Evolutionary conservation across 2,888 invertebrate species (phyloP), one percentile per base, ranked within the genome.

Genomic region (Hemithea aestivaria): DNA sequence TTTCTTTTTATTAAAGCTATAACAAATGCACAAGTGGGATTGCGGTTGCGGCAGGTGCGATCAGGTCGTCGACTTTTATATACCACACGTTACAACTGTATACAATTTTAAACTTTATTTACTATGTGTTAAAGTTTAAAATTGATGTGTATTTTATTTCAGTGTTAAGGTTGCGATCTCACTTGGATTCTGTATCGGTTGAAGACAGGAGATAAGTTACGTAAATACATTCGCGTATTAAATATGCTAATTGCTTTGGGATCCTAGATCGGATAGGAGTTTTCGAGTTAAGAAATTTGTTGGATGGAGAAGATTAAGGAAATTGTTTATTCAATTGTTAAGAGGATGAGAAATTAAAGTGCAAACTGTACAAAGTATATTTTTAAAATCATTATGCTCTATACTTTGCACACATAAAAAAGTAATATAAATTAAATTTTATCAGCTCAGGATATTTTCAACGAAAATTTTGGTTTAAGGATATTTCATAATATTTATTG

Each of bases 21-120:
- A 60, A 61, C 59, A 56, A 66, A 67, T 59, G 52, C 64, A 61
- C 59, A 42, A 33, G 66, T 66, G 39, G 66, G 58, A 69, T 68
- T 72, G 73, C 61, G 71, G 73, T 71, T 58, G 48, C 51, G 62
- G 69, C 76, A 76, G 76, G 76, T 76, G 76, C 62, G 59, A 55
- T 24, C 65, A 66, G 76, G 76, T 75, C 76, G 73, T 66, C 75
- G 76, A 77, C 77, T 67, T 68, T 67, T 31, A 40, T 44, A 23
- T 59, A 63, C 56, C 62, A 59, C 62, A 55, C 57, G 52, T 8
- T 22, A 27, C 2, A 31, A 35, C 11, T 1, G 4, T n/a, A 20
- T 25, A 25, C 20, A 7, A 63, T 53, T 40, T 26, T 7, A 2
- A 38, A 45, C 57, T 38, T 29, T 63, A 52, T 11, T 0, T 0